Evolutionary conservation across 64 coral and sea anemone genomes (phyloP).

Genomic region (Montipora sp.): DNA sequence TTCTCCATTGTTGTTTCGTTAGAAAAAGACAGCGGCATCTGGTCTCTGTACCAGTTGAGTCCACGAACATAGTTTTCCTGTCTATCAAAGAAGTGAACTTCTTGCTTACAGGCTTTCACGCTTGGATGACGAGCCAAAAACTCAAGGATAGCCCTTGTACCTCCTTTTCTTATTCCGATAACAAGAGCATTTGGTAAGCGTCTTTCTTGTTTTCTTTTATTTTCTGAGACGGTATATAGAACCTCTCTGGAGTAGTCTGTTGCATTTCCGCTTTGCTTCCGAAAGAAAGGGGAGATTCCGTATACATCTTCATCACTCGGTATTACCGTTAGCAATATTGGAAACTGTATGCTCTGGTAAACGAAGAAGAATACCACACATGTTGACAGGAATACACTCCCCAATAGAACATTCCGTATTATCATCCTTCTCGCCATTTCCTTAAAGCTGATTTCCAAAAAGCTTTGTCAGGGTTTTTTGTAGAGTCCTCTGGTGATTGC

Average conservation of each 20-base stretch:
- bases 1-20: slow-evolving; percentile 85
- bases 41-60: slow-evolving; percentile 84
- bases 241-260: not conserved
- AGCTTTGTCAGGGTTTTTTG: no score
- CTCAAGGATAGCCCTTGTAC: slow-evolving; percentile 86
- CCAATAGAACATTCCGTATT: no score
- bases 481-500: no score
- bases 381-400: no score
- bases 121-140: slow-evolving; percentile 78
- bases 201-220: not conserved
- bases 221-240: not conserved
- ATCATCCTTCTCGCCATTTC: no score
- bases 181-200: slow-evolving; percentile 76
- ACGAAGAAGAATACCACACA: no score
- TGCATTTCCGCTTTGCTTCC: not conserved
- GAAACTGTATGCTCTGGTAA: no score
- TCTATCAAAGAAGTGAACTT: slow-evolving; percentile 89
- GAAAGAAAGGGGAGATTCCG: no score
- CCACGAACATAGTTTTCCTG: slow-evolving; percentile 59
- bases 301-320: no score
- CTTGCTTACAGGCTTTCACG: slow-evolving; percentile 62
- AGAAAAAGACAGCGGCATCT: slow-evolving; percentile 74
- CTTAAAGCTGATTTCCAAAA: no score
- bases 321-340: no score
- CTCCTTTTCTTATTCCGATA: slow-evolving; percentile 86